A percentile compares a stretch with the other conserved stretches of the same genome.
These are phyloP conservation scores for Myiotriccus ornatus DNA, from an alignment of 2,797 vertebrate genomes.

Conservation along the genomic window DNA sequence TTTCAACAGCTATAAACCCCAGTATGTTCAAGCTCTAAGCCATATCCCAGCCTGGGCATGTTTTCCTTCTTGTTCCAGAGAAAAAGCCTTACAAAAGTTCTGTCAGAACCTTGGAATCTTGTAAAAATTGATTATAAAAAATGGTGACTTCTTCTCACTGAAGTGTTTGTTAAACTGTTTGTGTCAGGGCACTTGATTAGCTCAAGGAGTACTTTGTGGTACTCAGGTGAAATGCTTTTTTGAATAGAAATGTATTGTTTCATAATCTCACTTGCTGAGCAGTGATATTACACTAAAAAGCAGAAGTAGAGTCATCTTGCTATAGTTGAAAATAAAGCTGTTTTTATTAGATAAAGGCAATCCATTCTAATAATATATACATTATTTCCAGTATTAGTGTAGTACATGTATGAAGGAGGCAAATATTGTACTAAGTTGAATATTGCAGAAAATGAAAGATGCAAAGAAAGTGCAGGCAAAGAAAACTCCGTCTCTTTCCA, in stretches of 20 bases:
- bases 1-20: neutral
- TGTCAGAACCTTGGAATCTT: neutral
- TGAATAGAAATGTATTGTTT: neutral
- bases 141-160: neutral
- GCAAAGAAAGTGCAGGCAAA: neutral
- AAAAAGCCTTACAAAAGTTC: neutral
- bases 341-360: neutral
- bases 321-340: neutral
- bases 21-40: neutral
- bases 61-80: neutral
- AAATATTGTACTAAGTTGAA: neutral
- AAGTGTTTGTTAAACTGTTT: neutral
- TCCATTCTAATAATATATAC: neutral
- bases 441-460: neutral
- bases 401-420: neutral
- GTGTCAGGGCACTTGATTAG: neutral
- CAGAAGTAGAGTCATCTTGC: neutral
- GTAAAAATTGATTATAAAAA: neutral
- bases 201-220: neutral
- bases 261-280: neutral
- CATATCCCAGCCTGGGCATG: neutral
- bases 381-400: neutral
- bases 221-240: neutral
- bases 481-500: neutral
- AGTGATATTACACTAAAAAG: fast-evolving